Evolutionary conservation across 2,888 invertebrate species (phyloP), one percentile per base, ranked within the genome.

Genomic region (Elgonia sp.): DNA sequence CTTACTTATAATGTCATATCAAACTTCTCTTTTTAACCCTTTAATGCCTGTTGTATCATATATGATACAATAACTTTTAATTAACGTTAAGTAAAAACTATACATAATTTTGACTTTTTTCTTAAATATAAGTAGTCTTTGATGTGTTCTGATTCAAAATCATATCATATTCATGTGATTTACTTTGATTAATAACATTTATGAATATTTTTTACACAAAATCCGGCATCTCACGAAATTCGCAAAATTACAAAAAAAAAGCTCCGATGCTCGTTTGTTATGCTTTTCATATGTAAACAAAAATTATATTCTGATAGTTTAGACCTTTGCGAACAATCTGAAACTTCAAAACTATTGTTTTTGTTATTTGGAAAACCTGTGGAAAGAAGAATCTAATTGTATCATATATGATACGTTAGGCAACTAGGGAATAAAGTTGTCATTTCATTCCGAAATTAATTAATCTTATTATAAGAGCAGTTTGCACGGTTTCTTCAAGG

Each of bases 131-230:
- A 75, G 75, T 75, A 75, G 60, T 75, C 75, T 75, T 62, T 75
- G 75, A 75, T 75, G 75, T 75, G 75, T 75, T 75, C 62, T 62
- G 75, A 75, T 62, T 75, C 42, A 75, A 75, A 75, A 62, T 62
- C 75, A 62, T 62, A 75, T 75, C 46, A 75, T 75, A 75, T 75
- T 75, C 75, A 75, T 62, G 75, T 75, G 75, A 75, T 75, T 75
- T 75, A 75, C 62, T 75, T 75, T 62, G 62, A 62, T 75, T 75
- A 62, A 62, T 75, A 75, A 62, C 62, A 75, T 62, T 60, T 60
- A 60, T 75, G 75, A 75, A 75, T 62, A 42, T 62, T 75, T 75
- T 75, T 75, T 75, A 75, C 75, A 75, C 62, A 75, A 75, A 73
- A 73, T 60, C 60, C 60, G 73, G 73, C 73, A 73, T 57, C 73